These are phyloP conservation scores for Elephas maximus DNA, from an alignment of 2,113 vertebrate species.

Conservation along the genomic window DNA sequence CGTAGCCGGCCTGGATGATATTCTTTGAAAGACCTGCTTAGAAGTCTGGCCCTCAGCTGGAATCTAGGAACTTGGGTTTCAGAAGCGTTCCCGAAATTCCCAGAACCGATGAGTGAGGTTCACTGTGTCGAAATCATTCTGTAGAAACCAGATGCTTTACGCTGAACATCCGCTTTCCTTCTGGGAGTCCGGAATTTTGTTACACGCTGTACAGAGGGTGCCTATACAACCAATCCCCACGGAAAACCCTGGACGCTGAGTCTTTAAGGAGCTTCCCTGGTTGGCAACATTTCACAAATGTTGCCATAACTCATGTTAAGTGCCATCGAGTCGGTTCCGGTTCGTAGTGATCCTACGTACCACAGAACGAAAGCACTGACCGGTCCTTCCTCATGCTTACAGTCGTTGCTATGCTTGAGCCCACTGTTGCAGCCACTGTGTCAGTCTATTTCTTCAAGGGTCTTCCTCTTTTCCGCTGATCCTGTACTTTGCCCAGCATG, in stretches of 20 bases:
- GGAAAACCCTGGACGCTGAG: background rate
- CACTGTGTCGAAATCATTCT: background rate
- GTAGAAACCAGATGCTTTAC: background rate
- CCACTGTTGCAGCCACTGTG: no score
- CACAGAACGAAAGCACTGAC: no score
- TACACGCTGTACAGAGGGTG: background rate
- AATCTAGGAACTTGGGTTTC: background rate
- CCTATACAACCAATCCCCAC: background rate
- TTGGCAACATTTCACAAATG: no score
- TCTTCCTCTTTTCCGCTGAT: no score
- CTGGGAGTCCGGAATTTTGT: background rate
- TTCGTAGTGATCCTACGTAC: no score
- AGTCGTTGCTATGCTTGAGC: no score
- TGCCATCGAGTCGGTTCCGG: no score
- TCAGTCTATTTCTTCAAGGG: no score
- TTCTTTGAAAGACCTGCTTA: background rate
- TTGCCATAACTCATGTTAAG: no score
- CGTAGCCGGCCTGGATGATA: background rate
- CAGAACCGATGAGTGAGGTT: background rate
- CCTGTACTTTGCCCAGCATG: no score
- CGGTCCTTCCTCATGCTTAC: no score
- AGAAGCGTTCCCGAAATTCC: background rate
- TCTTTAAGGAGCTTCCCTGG: no score
- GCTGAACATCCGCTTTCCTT: background rate
- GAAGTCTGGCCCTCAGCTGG: background rate